phyloP scores from a whole-genome alignment of 2,797 vertebrate species.

The Hoplostethus mediterraneus region DNA sequence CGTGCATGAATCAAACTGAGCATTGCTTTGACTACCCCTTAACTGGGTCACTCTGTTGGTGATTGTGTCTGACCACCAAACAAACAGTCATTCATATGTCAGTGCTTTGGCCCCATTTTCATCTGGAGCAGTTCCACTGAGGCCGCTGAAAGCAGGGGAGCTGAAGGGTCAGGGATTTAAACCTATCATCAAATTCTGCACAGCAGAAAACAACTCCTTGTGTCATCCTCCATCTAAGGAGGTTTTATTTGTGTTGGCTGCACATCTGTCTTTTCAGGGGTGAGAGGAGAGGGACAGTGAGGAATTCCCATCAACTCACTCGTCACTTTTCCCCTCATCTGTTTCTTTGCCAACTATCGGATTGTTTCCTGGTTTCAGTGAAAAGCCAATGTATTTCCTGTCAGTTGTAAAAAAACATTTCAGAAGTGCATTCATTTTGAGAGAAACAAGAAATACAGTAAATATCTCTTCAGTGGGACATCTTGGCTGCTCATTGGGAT shows the following conservation, averaged over 20 bases:
- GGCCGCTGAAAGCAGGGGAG: constrained; percentile 78
- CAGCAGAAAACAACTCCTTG: constrained; percentile 71
- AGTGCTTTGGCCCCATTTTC: constrained; percentile 79
- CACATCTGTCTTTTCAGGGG: constrained; percentile 58
- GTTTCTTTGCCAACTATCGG: constrained; percentile 66
- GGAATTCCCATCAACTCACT: constrained; percentile 82
- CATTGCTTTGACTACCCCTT: constrained; percentile 71
- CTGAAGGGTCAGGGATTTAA: constrained; percentile 81
- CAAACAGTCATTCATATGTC: constrained; percentile 83
- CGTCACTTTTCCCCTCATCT: constrained; percentile 75
- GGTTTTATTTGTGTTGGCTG: constrained; percentile 73
- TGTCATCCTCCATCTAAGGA: constrained; percentile 72
- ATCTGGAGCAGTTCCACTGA: constrained; percentile 82
- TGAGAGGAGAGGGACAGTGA: constrained; percentile 77
- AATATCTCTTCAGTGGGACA: constrained; percentile 58
- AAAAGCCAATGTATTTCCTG: constrained; percentile 73
- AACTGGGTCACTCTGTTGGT: constrained; percentile 81
- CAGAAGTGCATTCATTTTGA: constrained; percentile 72
- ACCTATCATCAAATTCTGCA: constrained; percentile 73
- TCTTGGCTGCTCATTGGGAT: constrained; percentile 46
- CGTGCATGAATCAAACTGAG: constrained; percentile 68
- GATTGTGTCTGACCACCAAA: constrained; percentile 84
- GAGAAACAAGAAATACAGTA: constrained; percentile 47
- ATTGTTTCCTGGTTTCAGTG: constrained; percentile 70
- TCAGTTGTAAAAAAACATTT: constrained; percentile 75